A percentile compares a stretch with the other conserved stretches of the same genome.
phyloP scores from a whole-genome alignment of 2,797 vertebrate genomes.

The Cyprinella venusta region DNA sequence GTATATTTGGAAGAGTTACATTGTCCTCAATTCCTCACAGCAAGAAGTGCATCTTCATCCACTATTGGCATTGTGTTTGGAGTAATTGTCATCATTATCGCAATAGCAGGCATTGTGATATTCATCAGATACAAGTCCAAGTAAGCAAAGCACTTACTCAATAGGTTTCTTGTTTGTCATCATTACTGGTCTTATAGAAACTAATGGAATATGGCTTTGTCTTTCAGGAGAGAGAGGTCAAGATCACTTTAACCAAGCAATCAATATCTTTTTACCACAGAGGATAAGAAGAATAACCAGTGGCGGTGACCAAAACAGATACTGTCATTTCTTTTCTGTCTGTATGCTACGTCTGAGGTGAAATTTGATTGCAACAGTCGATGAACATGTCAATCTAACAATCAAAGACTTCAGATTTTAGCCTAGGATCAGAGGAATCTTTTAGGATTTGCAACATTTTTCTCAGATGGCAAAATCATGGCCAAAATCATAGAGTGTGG shows the following conservation, averaged over 20 bases:
- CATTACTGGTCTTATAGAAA: neutral
- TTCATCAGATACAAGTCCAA: neutral
- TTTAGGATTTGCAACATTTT: no score
- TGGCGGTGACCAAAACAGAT: neutral
- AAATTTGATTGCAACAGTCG: no score
- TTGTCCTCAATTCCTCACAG: constrained; percentile 17
- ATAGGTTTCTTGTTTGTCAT: neutral
- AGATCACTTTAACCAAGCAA: constrained; percentile 8
- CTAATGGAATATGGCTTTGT: neutral
- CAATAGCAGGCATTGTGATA: constrained; percentile 3
- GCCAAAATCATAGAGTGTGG: no score
- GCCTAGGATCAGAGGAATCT: no score
- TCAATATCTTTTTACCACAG: neutral
- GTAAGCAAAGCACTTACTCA: constrained; percentile 6
- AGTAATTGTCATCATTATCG: constrained; percentile 27
- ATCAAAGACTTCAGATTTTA: no score
- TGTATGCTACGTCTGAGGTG: neutral
- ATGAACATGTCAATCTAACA: no score
- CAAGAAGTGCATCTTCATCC: neutral
- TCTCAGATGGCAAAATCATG: no score
- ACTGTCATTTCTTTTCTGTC: neutral
- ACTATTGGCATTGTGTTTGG: constrained; percentile 37
- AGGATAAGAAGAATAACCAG: neutral
- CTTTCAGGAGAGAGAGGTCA: constrained; percentile 15
- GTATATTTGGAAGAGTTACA: neutral